Base-by-base conservation (phyloP, 2,113 vertebrate species). In the Eublepharis macularius region DNA sequence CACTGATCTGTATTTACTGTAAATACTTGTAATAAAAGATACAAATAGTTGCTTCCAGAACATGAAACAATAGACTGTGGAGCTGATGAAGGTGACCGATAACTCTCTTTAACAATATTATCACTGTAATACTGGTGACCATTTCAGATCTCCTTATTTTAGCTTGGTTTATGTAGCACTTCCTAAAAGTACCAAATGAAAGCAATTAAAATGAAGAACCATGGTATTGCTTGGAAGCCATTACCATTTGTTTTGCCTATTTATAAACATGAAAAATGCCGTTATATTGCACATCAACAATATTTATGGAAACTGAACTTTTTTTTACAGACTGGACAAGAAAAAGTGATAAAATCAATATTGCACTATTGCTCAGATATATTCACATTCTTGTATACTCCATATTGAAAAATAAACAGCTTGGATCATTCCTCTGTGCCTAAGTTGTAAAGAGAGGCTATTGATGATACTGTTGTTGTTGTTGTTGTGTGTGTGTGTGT, bases 21-120 rank as follows among this genome's bases (percentile, higher is more conserved):
- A 94, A 94, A 95, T 95, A 93, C 92, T 91, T 96, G 90, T 95
- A 93, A 94, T 91, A 94, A 95, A 92, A 43, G 36, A 21, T 84
- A 91, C 89, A 91, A 87, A 81, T 49, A 24, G 80, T 88, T 93
- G 43, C 87, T 92, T 95, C 91, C 90, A 92, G 82, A 92, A 85
- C 88, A 80, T 84, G 86, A 83, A 90, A 80, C 74, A 91, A 79
- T 72, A 82, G 85, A 88, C 84, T 92, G 78, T 76, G 86, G 86
- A 87, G 84, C 73, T 73, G 81, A 14, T 32, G 74, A 89, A 74
- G 57, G 60, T 16, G 34, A 57, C 51, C 32, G 82, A 43, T 82
- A 84, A 86, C 81, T 51, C 0, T 4, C 47, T 83, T n/a, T 88
- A 43, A 51, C 73, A 91, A 36, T 88, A 82, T 84, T 70, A 76